Base-by-base conservation (phyloP, 2,113 vertebrate species). In the Sorex araneus region DNA sequence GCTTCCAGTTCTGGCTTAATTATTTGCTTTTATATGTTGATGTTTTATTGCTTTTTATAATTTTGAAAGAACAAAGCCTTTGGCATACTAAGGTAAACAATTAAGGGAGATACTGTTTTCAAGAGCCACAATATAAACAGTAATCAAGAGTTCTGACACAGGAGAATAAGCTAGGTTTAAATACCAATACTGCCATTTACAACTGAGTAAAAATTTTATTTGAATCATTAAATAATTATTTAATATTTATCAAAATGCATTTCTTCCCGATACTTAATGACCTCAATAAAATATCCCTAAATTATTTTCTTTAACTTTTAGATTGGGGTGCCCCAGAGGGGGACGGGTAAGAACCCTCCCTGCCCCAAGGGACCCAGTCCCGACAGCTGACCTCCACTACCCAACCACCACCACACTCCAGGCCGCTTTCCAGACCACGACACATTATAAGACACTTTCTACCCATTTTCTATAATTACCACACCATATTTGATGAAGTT, bases 41-140 rank as follows among this genome's bases (percentile, higher is more conserved):
- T 84, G 32, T 67, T 82, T 27, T 47, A 27, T 16, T 88, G 45
- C 57, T 70, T 30, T 82, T 89, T 84, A 50, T 43, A 85, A 74
- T 50, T 87, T 67, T 88, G 69, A 93, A 90, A 85, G 34, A 74
- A 74, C 78, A 6, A 45, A 73, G 25, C 66, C 19, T 2, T 84
- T 84, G 23, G 7, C 32, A 47, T 77, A 43, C 50, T 77, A 32
- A 50, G 34, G 27, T 19, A 93, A 47, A 80, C 83, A 69, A n/a
- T n/a, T n/a, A n/a, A 95, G 91, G 63, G 84, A 63, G n/a, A 4
- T 89, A 25, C 6, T 89, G 69, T 32, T 90, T 93, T 82, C 86
- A 80, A 83, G 63, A 84, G 27, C 40, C 43, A 83, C 0, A 74
- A 6, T 64, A 30, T 81, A 92, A 87, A 30, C 16, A 66, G 10